Percentiles rank a stretch among this genome's conserved stretches.
phyloP scores from a whole-genome alignment of 2,888 invertebrate species.

The Antheraea assamensis region DNA sequence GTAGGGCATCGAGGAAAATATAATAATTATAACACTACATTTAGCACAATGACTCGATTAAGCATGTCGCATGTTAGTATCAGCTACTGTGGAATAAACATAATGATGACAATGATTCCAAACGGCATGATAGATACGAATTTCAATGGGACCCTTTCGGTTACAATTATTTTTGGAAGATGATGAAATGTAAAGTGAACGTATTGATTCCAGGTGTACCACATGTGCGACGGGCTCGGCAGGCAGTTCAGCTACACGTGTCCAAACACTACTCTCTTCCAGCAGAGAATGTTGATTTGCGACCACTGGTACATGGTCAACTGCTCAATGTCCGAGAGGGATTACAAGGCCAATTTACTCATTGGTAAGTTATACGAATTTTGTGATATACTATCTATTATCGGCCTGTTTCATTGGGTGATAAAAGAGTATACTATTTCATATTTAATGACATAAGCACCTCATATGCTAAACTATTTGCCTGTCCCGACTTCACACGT shows the following conservation, averaged over 20 bases:
- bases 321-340: constrained; percentile 86
- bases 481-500: too few species aligned
- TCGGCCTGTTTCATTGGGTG: too few species aligned
- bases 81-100: too few species aligned
- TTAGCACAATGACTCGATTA: too few species aligned
- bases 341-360: constrained; percentile 86
- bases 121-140: neutral
- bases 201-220: constrained; percentile 83
- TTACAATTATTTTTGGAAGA: neutral
- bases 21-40: too few species aligned
- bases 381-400: too few species aligned
- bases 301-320: constrained; percentile 93
- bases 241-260: constrained; percentile 90
- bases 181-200: neutral
- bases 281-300: constrained; percentile 90
- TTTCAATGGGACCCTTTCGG: neutral
- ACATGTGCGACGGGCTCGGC: constrained; percentile 90
- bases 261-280: constrained; percentile 90
- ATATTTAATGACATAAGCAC: too few species aligned
- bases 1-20: too few species aligned
- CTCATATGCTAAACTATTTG: too few species aligned
- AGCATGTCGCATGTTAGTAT: too few species aligned
- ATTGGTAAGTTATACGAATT: constrained; percentile 78
- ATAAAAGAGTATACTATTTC: too few species aligned
- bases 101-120: too few species aligned